Evolutionary conservation across 2,113 vertebrate species (phyloP), one percentile per base, ranked within the genome.

Genomic region (Corapipo altera): DNA sequence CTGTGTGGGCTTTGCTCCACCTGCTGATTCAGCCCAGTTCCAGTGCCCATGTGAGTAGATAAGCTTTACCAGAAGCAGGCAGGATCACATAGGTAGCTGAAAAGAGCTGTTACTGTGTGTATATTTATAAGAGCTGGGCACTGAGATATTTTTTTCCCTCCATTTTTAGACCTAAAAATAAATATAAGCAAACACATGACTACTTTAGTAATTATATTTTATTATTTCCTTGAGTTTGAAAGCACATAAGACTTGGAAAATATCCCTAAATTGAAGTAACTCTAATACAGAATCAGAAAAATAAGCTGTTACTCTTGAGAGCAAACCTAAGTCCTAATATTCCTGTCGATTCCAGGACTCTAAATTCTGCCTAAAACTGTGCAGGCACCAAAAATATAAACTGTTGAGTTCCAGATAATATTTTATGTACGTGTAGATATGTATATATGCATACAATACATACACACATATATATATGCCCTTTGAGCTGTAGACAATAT

Each of bases 141-240:
- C n/a, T 15, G 9, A 59, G 3, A 61, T 33, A 14, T 26, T 83
- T 83, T 64, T 64, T 7, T 2, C 32, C 30, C 18, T 75, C 30
- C 3, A 15, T 26, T 71, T 85, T 67, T 20, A 71, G 12, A 66
- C 3, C 6, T 39, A 67, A 58, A 20, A 94, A 90, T 49, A 74
- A 80, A 71, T 24, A 61, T 6, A 79, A 76, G 27, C 33, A 41
- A 89, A 84, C 49, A n/a, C 21, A 24, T 8, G 30, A 16, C 8
- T 28, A 44, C 69, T 88, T 86, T 39, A 85, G 55, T 79, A 77
- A 55, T 58, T 59, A 26, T 44, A 67, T 43, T 97, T 97, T 96
- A 97, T 95, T 97, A 15, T 89, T 95, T 87, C 24, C 20, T 93
- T 89, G 24, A 67, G 59, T 91, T 73, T 88, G 59, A 80, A 85